These are phyloP conservation scores for Vanacampus margaritifer DNA, from an alignment of 2,113 vertebrate species.

Conservation along the genomic window DNA sequence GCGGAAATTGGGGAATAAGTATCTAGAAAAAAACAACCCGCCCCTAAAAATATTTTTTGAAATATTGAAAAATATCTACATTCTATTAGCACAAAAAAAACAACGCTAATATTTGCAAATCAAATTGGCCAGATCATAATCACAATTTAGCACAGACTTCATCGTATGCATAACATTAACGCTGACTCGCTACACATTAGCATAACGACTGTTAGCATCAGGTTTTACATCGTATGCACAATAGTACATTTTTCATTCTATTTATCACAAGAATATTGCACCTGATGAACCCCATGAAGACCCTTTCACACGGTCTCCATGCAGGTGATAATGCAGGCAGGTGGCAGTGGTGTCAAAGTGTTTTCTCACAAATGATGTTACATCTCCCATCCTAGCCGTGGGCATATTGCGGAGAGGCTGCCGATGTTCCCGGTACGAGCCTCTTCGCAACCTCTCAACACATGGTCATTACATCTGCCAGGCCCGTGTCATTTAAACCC, in stretches of 20 bases:
- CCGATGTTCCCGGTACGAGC: slow-evolving; percentile 55
- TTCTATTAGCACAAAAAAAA: too few species aligned
- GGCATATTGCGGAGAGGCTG: slow-evolving; percentile 59
- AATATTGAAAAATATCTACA: too few species aligned
- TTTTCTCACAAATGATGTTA: slow-evolving; percentile 29
- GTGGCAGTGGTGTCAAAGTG: slow-evolving; percentile 4
- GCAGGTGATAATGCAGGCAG: not conserved
- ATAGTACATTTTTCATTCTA: not conserved
- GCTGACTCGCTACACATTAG: not conserved
- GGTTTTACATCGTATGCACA: not conserved
- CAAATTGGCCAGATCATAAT: too few species aligned
- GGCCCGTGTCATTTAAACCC: slow-evolving; percentile 46
- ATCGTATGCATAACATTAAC: too few species aligned
- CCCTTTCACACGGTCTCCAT: not conserved
- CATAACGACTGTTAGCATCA: not conserved
- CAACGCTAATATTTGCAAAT: too few species aligned
- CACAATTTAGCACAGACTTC: too few species aligned
- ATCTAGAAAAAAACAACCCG: too few species aligned
- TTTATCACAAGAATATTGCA: not conserved
- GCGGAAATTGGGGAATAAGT: too few species aligned
- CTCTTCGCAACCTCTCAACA: slow-evolving; percentile 62
- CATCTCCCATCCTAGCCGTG: slow-evolving; percentile 53
- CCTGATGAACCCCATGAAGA: not conserved
- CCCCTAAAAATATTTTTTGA: too few species aligned
- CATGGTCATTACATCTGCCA: slow-evolving; percentile 52